Base-by-base conservation (phyloP, 2,888 invertebrate species). In the Acrocyrtus sp. region DNA sequence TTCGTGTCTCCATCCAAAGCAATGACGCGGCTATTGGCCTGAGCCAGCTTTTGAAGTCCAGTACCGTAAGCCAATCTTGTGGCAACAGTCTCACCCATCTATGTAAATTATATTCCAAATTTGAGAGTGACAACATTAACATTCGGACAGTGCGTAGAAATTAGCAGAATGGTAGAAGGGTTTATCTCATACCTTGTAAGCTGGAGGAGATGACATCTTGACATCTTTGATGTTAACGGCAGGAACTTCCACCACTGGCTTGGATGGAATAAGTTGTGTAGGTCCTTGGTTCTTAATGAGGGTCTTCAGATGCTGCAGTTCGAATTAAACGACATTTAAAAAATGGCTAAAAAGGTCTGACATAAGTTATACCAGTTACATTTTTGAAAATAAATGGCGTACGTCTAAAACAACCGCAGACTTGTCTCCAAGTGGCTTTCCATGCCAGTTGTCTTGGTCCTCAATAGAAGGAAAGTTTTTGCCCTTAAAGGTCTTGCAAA, bases 1-100 rank as follows among this genome's bases (percentile, higher is more conserved):
- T 98, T 99, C 80, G 97, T 98, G 85, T 99, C 99, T 24, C 96
- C 98, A 84, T 99, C 98, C 81, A 99, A 85, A 57, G 96, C 97
- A 82, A 99, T 91, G 21, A 99, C 95, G 72, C 96, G 90, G 77
- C 81, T 82, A 84, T 87, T 89, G 76, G 84, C 86, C 62, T 88
- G 85, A 1, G 90, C 91, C 45, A 99, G 88, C 86, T 98, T 99
- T 77, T 92, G 93, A 72, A 99, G 86, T 1, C 94, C 98, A 19
- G 90, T 92, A 4, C 99, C 99, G 85, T 99, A 99, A 0, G 99
- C 98, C 53, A 92, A 86, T 65, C 99, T 88, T 0, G 97, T 98
- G 61, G 97, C 97, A 15, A 97, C 89, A 79, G 85, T 82, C 76
- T 94, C 92, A 0, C 91, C 92, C 2, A 88, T 26, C 77, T 80